phyloP scores from a whole-genome alignment of 2,888 invertebrate genomes.

The Unio delphinus region DNA sequence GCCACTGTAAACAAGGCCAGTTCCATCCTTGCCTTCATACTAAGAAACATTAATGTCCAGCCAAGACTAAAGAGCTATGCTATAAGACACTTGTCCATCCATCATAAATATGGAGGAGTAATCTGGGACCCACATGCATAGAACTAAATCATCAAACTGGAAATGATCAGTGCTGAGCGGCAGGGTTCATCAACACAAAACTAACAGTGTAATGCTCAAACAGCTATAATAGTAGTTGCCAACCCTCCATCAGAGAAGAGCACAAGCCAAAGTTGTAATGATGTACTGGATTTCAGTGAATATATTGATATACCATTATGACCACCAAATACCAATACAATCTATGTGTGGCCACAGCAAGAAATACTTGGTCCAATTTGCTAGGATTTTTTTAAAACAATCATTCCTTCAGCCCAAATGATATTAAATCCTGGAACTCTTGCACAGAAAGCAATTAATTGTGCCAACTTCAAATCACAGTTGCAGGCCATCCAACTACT shows the following conservation, averaged over 20 bases:
- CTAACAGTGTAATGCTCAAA: slow-evolving; percentile 3
- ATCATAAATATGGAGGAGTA: too few species aligned
- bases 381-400: not conserved
- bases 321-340: not conserved
- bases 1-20: slow-evolving; percentile 5
- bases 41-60: too few species aligned
- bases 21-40: too few species aligned
- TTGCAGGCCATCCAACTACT: too few species aligned
- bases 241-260: slow-evolving; percentile 1
- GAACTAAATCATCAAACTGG: slow-evolving; percentile 1
- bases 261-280: not conserved
- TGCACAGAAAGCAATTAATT: too few species aligned
- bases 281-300: slow-evolving; percentile 3
- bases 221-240: not conserved
- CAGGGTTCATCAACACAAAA: slow-evolving; percentile 1
- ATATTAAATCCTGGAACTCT: too few species aligned
- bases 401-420: not conserved
- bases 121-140: slow-evolving; percentile 5
- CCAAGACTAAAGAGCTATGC: too few species aligned
- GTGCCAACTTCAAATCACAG: too few species aligned
- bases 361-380: slow-evolving; percentile 5
- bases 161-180: slow-evolving; percentile 3
- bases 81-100: too few species aligned
- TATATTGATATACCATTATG: not conserved
- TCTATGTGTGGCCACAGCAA: slow-evolving; percentile 1